Conservation (phyloP, 1,140 invertebrate genomes). For the Drosophila setifemur region DNA sequence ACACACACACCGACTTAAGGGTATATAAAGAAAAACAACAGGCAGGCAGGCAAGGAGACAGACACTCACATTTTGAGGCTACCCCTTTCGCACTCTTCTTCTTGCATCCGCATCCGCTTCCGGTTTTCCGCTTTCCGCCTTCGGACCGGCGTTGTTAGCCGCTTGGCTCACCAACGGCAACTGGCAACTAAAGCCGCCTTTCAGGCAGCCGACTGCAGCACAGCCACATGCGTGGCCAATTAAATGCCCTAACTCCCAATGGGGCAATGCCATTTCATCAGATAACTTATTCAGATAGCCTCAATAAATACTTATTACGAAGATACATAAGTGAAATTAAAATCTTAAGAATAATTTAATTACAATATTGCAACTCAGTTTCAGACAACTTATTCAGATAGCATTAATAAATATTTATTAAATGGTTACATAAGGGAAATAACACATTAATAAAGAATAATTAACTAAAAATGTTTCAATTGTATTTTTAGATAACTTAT, state of each 20-base stretch:
- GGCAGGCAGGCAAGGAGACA: slow-evolving; percentile 15
- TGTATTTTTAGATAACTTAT: not conserved
- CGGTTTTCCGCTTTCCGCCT: slow-evolving; percentile 24
- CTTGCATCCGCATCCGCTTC: not conserved
- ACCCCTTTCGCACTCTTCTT: slow-evolving; percentile 18
- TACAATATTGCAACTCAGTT: no score
- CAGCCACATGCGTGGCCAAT: slow-evolving; percentile 33
- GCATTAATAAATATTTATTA: not conserved
- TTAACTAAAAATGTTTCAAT: no score
- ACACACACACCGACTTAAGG: slow-evolving; percentile 10
- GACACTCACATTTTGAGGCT: slow-evolving; percentile 59
- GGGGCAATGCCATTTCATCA: not conserved
- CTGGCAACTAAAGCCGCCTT: slow-evolving; percentile 58
- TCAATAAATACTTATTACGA: not conserved
- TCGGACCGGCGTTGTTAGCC: slow-evolving; percentile 29
- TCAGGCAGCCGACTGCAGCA: slow-evolving; percentile 52
- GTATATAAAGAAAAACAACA: slow-evolving; percentile 13
- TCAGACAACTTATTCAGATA: not conserved
- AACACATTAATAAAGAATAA: no score
- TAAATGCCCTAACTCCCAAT: slow-evolving; percentile 17
- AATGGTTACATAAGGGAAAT: no score
- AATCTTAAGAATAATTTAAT: no score
- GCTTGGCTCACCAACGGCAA: slow-evolving; percentile 54
- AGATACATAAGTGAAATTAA: no score
- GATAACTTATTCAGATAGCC: not conserved